phyloP scores from a whole-genome alignment of 2,888 invertebrate genomes.

The Patella caerulea region DNA sequence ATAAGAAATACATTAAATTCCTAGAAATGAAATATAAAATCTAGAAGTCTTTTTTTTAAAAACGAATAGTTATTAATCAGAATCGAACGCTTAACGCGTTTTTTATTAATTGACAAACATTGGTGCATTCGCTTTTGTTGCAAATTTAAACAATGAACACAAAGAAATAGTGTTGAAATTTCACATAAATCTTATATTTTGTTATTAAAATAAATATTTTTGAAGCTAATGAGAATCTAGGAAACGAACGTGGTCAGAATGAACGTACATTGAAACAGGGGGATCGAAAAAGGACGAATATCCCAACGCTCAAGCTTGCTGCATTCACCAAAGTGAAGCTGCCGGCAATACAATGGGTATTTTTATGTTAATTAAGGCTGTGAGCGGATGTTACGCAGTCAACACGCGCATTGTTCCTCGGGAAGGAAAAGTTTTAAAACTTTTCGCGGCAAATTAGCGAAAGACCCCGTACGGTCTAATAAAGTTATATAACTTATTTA shows the following conservation, averaged over 20 bases:
- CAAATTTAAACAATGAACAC: no score
- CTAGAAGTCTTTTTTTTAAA: no score
- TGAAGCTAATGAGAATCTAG: no score
- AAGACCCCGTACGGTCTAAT: not conserved
- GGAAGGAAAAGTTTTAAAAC: slow-evolving; percentile 38
- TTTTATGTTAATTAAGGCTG: slow-evolving; percentile 26
- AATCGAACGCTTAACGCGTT: no score
- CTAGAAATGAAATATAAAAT: no score
- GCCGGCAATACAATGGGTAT: slow-evolving; percentile 25
- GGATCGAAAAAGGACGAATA: not conserved
- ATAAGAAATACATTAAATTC: no score
- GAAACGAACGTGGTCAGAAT: not conserved
- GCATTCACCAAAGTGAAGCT: not conserved
- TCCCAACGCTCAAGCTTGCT: not conserved
- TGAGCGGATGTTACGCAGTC: slow-evolving; percentile 24
- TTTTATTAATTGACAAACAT: no score
- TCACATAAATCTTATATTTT: no score
- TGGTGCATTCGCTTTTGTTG: no score
- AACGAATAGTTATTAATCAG: no score
- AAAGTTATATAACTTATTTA: slow-evolving; percentile 2
- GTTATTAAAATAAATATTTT: no score
- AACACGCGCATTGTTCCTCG: slow-evolving; percentile 26
- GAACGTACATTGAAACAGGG: not conserved
- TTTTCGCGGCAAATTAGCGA: slow-evolving; percentile 34
- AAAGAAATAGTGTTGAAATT: no score